phyloP scores from a whole-genome alignment of 2,797 vertebrate species.

The Anguilla obscura region DNA sequence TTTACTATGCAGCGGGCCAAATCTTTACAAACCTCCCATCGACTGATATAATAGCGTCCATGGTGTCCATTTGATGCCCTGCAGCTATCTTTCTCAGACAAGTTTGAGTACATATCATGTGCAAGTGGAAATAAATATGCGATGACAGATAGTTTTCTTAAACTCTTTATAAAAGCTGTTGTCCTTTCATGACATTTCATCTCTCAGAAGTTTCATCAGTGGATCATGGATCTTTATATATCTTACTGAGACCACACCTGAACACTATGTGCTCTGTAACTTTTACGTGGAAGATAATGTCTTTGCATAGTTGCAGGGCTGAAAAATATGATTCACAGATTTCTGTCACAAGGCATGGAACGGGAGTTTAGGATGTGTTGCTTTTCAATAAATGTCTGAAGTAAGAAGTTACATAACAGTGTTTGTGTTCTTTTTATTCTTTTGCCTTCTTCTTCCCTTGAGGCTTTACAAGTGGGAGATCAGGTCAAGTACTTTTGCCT shows the following conservation, averaged over 20 bases:
- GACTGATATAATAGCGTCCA: slow-evolving; percentile 33
- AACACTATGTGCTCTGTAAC: neutral
- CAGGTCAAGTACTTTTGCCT: neutral
- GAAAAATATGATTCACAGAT: neutral
- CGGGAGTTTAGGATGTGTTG: neutral
- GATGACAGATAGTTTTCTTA: neutral
- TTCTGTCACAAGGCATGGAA: neutral
- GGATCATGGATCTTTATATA: neutral
- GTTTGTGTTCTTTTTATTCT: neutral
- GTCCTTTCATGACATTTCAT: neutral
- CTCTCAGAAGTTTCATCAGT: neutral
- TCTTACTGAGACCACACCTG: neutral
- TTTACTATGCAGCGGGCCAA: neutral
- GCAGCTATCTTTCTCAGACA: neutral
- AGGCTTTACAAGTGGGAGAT: neutral
- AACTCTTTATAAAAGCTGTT: neutral
- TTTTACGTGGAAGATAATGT: neutral
- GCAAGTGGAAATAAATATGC: neutral
- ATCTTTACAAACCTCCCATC: neutral
- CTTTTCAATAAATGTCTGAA: neutral
- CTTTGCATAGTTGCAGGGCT: neutral
- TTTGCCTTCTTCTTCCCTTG: neutral
- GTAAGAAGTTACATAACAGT: neutral
- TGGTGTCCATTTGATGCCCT: slow-evolving; percentile 25
- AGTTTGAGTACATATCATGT: neutral